Evolutionary conservation across 2,797 vertebrate genomes (phyloP), one percentile per base, ranked within the genome.

Genomic region (Parauchenoglanis ngamensis): DNA sequence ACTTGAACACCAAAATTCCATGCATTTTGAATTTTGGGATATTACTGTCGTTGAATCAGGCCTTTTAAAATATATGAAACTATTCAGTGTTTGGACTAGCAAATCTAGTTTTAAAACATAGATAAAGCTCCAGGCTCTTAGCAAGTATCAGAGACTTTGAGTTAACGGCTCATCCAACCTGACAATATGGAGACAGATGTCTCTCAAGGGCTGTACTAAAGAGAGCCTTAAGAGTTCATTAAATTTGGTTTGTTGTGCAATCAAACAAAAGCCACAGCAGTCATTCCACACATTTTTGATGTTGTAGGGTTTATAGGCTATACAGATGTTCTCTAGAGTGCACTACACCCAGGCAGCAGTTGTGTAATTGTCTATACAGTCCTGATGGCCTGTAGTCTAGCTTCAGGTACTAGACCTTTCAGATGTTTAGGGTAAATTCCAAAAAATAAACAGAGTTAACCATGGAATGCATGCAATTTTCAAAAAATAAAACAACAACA

Each of bases 181-280:
- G 76, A 35, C 83, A 83, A 49, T 81, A 61, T 76, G 56, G 72
- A 87, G 61, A 87, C 90, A 88, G 90, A 89, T 89, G 86, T 83
- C 88, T 82, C n/a, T 81, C 31, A 35, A 81, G 68, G 59, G 49
- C 49, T 85, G 40, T 25, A n/a, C 31, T 75, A 17, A 21, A 40
- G 56, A 40, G 56, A 79, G 77, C 77, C 76, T 23, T 57, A 79
- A 13, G 4, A 28, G 23, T 28, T 17, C 49, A 54, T 77, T 19
- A 54, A 28, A 7, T 77, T 77, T 28, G 12, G 15, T 17, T 77
- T 77, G 49, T 77, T 54, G n/a, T 77, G 49, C 49, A 54, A 28
- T 15, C 25, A 52, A 28, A 76, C 12, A 17, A 12, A 76, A 23
- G 15, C 15, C 21, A 56, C 7, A 23, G 52, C 0, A 23, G 19